Percentiles rank a stretch among this genome's conserved stretches.
phyloP scores from a whole-genome alignment of 2,888 invertebrate genomes.

The Caenorhabditis zanzibari region DNA sequence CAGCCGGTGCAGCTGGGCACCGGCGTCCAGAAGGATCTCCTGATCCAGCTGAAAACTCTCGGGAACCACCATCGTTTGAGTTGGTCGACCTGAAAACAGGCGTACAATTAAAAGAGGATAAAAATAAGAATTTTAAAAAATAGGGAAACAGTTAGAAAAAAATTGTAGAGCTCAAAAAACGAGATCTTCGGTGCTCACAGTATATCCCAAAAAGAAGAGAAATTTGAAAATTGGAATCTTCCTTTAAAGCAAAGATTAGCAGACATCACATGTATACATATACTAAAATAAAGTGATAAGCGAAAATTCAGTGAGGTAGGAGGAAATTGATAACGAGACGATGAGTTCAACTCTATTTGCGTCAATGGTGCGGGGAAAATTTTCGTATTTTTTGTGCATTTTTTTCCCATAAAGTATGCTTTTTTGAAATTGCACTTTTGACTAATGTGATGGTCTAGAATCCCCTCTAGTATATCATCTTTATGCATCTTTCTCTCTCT shows the following conservation, averaged over 20 bases:
- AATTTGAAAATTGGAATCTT: too few relatives aligned
- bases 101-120: too few relatives aligned
- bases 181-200: too few relatives aligned
- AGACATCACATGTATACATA: conserved; percentile 32
- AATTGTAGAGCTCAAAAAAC: too few relatives aligned
- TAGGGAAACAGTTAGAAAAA: too few relatives aligned
- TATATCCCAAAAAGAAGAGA: too few relatives aligned
- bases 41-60: conserved; percentile 75
- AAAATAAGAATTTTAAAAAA: too few relatives aligned
- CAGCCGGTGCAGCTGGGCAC: conserved; percentile 97
- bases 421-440: not conserved
- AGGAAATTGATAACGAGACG: not conserved
- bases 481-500: not conserved
- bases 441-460: not conserved
- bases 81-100: conserved; percentile 22
- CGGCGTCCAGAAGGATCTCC: conserved; percentile 89
- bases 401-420: not conserved
- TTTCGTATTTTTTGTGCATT: conserved; percentile 4
- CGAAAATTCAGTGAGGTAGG: conserved; percentile 25
- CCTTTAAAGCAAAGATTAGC: conserved; percentile 1
- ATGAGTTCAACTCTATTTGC: conserved; percentile 16
- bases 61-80: conserved; percentile 67
- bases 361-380: conserved; percentile 12
- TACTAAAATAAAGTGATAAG: not conserved
- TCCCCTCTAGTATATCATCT: not conserved